A percentile compares a stretch with the other conserved stretches of the same genome.
Evolutionary conservation across 2,888 invertebrate genomes (phyloP).

Genomic region (Elmis aenea): DNA sequence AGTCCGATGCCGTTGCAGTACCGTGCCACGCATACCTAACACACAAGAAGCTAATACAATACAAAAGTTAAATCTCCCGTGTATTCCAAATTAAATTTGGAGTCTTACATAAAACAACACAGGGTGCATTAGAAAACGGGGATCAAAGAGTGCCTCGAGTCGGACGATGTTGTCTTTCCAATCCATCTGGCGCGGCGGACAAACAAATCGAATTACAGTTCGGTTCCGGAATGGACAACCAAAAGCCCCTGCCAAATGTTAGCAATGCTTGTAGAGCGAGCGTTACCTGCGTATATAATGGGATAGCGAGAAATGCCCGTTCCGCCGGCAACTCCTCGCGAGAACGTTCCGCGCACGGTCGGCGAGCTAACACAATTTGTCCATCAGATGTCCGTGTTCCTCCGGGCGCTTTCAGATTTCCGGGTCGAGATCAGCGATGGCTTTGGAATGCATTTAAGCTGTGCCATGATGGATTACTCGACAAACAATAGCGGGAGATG

Average conservation of each 20-base stretch:
- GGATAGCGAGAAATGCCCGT: neutral
- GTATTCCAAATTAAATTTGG: slow-evolving; percentile 37
- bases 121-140: slow-evolving; percentile 35
- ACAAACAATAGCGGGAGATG: slow-evolving; percentile 34
- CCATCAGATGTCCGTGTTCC: slow-evolving; percentile 37
- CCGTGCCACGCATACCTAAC: slow-evolving; percentile 13
- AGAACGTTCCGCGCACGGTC: slow-evolving; percentile 8
- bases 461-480: slow-evolving; percentile 36
- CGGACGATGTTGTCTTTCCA: slow-evolving; percentile 41
- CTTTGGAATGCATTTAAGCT: slow-evolving; percentile 33
- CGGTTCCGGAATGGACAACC: slow-evolving; percentile 31
- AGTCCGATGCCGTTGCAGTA: neutral
- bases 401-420: slow-evolving; percentile 35
- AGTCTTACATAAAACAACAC: slow-evolving; percentile 39
- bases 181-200: slow-evolving; percentile 39
- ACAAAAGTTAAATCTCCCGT: slow-evolving; percentile 24
- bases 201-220: slow-evolving; percentile 41
- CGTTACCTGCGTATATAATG: slow-evolving; percentile 10
- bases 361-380: slow-evolving; percentile 36
- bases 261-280: slow-evolving; percentile 5
- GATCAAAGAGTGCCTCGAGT: slow-evolving; percentile 36
- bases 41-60: slow-evolving; percentile 13
- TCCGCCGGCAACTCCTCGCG: slow-evolving; percentile 7
- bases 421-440: slow-evolving; percentile 27
- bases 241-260: slow-evolving; percentile 15